phyloP scores from a whole-genome alignment of 2,797 vertebrate genomes.

The Sylvilagus floridanus region DNA sequence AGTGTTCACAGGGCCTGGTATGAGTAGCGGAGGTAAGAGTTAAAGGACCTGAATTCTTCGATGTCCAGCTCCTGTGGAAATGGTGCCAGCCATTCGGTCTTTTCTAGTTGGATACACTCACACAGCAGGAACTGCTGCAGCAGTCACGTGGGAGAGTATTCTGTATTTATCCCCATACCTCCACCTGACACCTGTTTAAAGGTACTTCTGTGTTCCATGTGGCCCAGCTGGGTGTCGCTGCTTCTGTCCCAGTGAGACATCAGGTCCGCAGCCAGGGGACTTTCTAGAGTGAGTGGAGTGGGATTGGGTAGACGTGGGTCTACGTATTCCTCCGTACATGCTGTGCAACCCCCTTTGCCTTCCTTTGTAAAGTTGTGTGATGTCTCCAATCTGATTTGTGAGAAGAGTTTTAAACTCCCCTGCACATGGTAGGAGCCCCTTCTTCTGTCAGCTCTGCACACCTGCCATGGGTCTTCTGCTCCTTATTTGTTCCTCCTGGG shows the following conservation, averaged over 20 bases:
- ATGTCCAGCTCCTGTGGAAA: too few species aligned
- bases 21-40: background rate
- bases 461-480: too few species aligned
- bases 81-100: background rate
- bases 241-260: background rate
- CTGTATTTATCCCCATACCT: background rate
- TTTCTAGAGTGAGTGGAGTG: fast-evolving
- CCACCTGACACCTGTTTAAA: background rate
- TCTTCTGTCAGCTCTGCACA: background rate
- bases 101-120: background rate
- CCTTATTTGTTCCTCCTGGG: fast-evolving
- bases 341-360: background rate
- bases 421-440: background rate
- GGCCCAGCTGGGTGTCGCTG: background rate
- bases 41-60: background rate
- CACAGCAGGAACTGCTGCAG: background rate
- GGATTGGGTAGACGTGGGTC: background rate
- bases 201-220: fast-evolving
- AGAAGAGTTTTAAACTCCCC: background rate
- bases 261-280: fast-evolving
- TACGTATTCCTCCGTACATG: background rate
- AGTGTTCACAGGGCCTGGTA: background rate
- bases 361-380: background rate
- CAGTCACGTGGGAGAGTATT: background rate
- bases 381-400: background rate